Evolutionary conservation across 2,113 vertebrate genomes (phyloP), one percentile per base, ranked within the genome.

Genomic region (Nothoprocta pentlandii): DNA sequence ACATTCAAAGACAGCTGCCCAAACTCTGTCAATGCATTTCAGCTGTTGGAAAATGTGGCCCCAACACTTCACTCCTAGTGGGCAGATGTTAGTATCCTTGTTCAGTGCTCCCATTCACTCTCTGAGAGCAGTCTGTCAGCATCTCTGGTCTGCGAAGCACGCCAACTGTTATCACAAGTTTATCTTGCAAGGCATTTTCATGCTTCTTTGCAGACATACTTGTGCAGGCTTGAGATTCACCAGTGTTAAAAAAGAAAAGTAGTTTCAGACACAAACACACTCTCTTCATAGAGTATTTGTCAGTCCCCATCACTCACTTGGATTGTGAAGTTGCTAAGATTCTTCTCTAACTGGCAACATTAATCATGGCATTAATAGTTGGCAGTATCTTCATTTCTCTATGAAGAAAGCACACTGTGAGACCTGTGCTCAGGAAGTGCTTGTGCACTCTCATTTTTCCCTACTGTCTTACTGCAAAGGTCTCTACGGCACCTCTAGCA

Each of bases 91-190:
- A 74, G 85, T 58, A 28, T 61, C 90, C 82, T 59, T 0, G 0
- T 8, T 61, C 2, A 4, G 32, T 1, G 41, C 54, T 85, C 41
- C 68, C n/a, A 2, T 90, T 47, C 26, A 8, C 47, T 63, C 90
- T 51, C 68, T 4, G 2, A 89, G 88, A 92, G 77, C 39, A 0
- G 44, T 90, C 94, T 94, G 87, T 53, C 21, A 0, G 69, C 3
- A 0, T n/a, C 70, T 66, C 92, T 61, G 62, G 42, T 76, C 76
- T 2, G 53, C 0, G 0, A 39, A 91, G 16, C 34, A 16, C 0
- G 0, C 77, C 83, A 94, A 75, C 79, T 89, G 88, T 32, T 73
- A 73, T 0, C 80, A 32, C 47, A 10, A 58, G 44, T 1, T 69
- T 39, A 75, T 77, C 80, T 84, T 8, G 41, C 0, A 0, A 81